Conservation (phyloP, 2,888 invertebrate species). For the Andrena marginata region DNA sequence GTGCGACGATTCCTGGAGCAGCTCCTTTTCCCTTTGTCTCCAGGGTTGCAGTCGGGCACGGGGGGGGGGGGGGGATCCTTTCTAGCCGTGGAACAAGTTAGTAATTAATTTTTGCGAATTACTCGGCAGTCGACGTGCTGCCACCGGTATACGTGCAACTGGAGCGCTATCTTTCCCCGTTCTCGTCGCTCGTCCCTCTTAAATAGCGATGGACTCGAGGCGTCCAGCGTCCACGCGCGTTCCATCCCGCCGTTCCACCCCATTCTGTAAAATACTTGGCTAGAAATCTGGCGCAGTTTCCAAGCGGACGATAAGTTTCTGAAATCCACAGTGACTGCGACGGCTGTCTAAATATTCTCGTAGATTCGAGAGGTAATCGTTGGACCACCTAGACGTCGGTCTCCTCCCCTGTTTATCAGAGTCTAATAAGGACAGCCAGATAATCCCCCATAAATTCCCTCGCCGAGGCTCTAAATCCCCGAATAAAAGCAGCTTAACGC, state of each 20-base stretch:
- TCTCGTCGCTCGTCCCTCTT: slow-evolving; percentile 66
- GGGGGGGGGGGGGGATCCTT: slow-evolving; percentile 73
- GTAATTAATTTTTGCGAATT: slow-evolving; percentile 84
- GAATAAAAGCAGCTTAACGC: too few species aligned
- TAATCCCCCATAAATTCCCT: too few species aligned
- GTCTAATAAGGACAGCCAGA: too few species aligned
- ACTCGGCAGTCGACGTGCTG: slow-evolving; percentile 81
- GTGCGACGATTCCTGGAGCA: slow-evolving; percentile 78
- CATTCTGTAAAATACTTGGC: neutral
- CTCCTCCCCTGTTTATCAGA: too few species aligned
- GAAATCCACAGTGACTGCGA: too few species aligned
- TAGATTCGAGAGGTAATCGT: too few species aligned
- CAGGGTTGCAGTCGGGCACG: slow-evolving; percentile 67
- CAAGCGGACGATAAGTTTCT: too few species aligned
- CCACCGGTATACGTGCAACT: slow-evolving; percentile 76
- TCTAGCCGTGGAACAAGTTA: slow-evolving; percentile 78
- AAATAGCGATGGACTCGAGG: slow-evolving; percentile 73
- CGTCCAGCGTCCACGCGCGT: neutral
- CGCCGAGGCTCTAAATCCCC: too few species aligned
- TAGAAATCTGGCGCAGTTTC: neutral
- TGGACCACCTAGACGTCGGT: too few species aligned
- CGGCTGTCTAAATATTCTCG: too few species aligned
- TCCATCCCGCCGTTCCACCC: neutral
- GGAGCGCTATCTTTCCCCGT: slow-evolving; percentile 77
- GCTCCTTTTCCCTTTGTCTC: slow-evolving; percentile 77